Evolutionary conservation across 2,113 vertebrate genomes (phyloP).

Genomic region (Indicator indicator): DNA sequence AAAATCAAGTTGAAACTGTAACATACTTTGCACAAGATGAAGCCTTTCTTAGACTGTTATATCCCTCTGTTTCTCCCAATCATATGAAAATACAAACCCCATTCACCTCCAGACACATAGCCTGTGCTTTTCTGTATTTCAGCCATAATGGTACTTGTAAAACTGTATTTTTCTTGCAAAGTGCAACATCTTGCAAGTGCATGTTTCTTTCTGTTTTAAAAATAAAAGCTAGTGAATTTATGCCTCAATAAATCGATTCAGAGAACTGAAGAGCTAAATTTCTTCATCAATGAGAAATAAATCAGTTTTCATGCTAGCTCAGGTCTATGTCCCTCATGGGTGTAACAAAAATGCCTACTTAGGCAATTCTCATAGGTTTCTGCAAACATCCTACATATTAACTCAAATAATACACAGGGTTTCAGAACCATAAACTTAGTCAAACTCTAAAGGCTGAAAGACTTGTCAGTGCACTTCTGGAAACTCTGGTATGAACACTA

Average conservation of each 20-base stretch:
- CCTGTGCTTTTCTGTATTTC: not conserved
- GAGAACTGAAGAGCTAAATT: not conserved
- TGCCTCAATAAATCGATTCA: not conserved
- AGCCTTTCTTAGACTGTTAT: not conserved
- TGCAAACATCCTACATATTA: not conserved
- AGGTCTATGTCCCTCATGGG: not conserved
- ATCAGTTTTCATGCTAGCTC: not conserved
- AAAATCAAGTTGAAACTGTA: not conserved
- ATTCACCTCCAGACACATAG: not conserved
- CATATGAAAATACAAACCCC: not conserved
- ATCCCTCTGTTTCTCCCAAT: not conserved
- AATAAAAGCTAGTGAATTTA: not conserved
- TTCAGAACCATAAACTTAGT: not conserved
- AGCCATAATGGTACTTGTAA: not conserved
- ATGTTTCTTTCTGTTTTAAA: not conserved
- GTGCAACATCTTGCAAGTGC: not conserved
- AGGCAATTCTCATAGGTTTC: conserved; percentile 2
- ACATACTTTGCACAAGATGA: not conserved
- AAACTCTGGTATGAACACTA: not conserved
- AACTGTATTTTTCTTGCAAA: not conserved
- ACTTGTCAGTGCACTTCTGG: not conserved
- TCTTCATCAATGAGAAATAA: conserved; percentile 37
- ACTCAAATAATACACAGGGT: not conserved
- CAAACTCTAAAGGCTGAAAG: not conserved
- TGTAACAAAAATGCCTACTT: not conserved